Base-by-base conservation (phyloP, 1,140 invertebrate species). In the Parapsyche elsis region DNA sequence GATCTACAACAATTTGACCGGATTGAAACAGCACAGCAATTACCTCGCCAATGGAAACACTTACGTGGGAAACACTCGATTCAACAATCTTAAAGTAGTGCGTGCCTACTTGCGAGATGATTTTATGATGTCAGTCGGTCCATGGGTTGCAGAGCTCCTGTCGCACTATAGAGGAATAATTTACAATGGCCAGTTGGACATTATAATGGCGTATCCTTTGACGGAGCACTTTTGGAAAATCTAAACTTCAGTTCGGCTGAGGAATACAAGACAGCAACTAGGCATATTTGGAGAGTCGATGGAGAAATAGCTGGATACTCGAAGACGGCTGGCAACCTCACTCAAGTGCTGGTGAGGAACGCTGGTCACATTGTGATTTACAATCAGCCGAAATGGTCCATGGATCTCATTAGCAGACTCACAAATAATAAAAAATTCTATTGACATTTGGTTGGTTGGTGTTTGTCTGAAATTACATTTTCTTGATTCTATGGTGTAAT, bases 171-270 rank as follows among this genome's bases (percentile, higher is more conserved):
- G 91, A 85, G 91, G 94, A 4, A 87, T 94, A 5, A 90, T 94
- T 71, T 97, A 96, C 85, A 96, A 92, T 84, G 95, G 95, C 0
- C 95, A 96, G 84, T 85, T 97, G 46, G 95, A 97, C 85, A 93
- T 97, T n/a, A 95, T 96, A 84, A 93, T 96, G 1, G 93, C 95
- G 0, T 95, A 95, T 86, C 92, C 94, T 0, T 84, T 94, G 44
- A 95, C 95, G 0, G 90, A 93, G 61, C 93, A 93, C 82, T 96
- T 85, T 85, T 97, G 7, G 88, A 88, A 44, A 87, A 91, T 9
- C 85, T 97, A 0, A 88, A 94, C 49, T 97, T 95, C 90, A 86
- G 88, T 24, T 92, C 91, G 0, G 87, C 91, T 0, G 88, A 91
- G 0, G 88, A 91, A 7, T 96, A 95, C 85, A 91, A 90, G 81